phyloP scores from a whole-genome alignment of 2,113 vertebrate genomes.

The Corythornis cristatus region DNA sequence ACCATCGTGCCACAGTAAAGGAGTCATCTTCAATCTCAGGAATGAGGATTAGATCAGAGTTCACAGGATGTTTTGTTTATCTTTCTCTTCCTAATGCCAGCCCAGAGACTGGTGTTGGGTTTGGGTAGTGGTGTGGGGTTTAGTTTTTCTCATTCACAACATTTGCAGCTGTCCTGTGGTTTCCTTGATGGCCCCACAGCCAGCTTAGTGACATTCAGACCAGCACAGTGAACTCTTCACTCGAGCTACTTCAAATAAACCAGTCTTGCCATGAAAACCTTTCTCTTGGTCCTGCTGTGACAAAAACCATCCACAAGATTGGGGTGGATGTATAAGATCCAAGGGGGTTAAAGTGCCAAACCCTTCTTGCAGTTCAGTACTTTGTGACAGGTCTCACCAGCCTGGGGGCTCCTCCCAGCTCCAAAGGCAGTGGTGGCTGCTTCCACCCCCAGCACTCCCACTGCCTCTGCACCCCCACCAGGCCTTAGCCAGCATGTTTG shows the following conservation, averaged over 20 bases:
- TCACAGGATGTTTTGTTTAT: background rate
- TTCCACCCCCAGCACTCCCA: background rate
- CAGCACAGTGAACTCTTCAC: background rate
- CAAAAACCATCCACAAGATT: background rate
- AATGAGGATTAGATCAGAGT: background rate
- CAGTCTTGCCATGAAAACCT: background rate
- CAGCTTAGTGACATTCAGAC: background rate
- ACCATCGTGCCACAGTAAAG: background rate
- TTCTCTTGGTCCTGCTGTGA: background rate
- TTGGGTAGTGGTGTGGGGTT: background rate
- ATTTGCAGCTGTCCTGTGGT: background rate
- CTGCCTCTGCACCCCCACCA: accelerated
- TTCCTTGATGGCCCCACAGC: background rate
- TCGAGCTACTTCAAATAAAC: background rate
- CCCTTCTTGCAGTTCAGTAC: too few relatives aligned
- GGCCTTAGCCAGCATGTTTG: accelerated
- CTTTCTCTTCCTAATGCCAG: background rate
- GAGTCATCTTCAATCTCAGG: background rate
- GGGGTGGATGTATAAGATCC: background rate
- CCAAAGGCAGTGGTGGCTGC: background rate
- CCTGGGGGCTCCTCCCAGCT: background rate
- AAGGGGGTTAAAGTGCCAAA: background rate
- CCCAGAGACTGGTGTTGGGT: background rate
- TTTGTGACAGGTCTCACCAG: accelerated
- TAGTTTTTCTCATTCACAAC: background rate